These are phyloP conservation scores for Oryzias javanicus DNA, from an alignment of 2,113 vertebrate genomes.

Conservation along the genomic window DNA sequence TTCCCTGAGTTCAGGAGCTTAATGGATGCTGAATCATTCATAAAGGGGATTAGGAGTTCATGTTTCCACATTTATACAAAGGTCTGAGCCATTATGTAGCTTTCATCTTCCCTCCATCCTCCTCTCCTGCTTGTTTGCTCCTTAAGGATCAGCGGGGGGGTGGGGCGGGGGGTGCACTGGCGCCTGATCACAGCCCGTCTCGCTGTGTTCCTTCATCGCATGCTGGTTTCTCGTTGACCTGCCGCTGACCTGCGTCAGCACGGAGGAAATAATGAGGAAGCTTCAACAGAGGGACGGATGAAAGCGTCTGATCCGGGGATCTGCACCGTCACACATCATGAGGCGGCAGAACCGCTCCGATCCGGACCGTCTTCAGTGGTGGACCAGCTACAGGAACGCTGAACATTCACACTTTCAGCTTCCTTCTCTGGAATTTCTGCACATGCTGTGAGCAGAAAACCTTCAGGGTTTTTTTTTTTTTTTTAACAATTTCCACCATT, in stretches of 20 bases:
- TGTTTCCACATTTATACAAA: slow-evolving; percentile 18
- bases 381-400: no score
- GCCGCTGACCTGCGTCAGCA: not conserved
- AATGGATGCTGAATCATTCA: slow-evolving; percentile 26
- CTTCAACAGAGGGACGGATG: not conserved
- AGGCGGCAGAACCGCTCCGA: no score
- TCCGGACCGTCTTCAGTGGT: no score
- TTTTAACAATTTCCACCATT: no score
- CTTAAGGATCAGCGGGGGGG: not conserved
- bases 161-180: not conserved
- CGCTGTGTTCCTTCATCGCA: not conserved
- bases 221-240: not conserved
- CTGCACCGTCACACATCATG: no score
- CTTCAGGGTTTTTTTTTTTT: no score
- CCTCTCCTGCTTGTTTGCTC: not conserved
- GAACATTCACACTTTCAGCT: no score
- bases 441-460: no score
- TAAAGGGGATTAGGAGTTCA: slow-evolving; percentile 17
- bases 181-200: not conserved
- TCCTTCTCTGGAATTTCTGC: no score
- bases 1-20: slow-evolving; percentile 18
- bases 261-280: not conserved
- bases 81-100: slow-evolving; percentile 8
- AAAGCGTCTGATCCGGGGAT: no score
- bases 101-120: slow-evolving; percentile 5